Base-by-base conservation (phyloP, 2,797 vertebrate species). In the Thaleichthys pacificus region DNA sequence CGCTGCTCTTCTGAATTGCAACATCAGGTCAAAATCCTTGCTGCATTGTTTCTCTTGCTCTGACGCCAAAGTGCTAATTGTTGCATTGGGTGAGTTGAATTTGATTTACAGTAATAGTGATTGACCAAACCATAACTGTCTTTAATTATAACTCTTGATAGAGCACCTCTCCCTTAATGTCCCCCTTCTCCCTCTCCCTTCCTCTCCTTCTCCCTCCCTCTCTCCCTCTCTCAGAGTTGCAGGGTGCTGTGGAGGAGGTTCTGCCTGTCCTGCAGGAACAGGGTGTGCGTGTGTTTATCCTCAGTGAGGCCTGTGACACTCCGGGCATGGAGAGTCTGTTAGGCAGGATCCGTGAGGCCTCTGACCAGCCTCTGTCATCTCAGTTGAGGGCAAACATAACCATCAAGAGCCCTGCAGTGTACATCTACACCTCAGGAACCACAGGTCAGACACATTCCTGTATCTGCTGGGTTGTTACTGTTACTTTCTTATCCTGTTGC, bases 351-450 rank as follows among this genome's bases (percentile, higher is more conserved):
- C 90, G 90, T 4, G 84, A 88, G 68, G 90, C 90, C 5, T 95
- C 95, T 0, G 87, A 94, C 8, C 81, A 94, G 35, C 84, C 94
- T 15, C 71, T 90, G 65, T 92, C 94, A 0, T 85, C 82, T 22
- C 88, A 94, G 0, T 92, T 95, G 86, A 91, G 94, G 74, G 88
- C 92, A 51, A 88, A 91, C 67, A 21, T 93, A 56, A 88, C 74
- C 47, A 66, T 85, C 0, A 88, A 89, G 78, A 93, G 85, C 49
- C 90, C 94, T 12, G 95, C 93, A 0, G 5, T 95, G 32, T 97
- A 95, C 76, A 96, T 97, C 80, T 97, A 95, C 85, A 98, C 96
- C 24, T 98, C 96, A 51, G 96, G 96, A 75, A 98, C 96, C 73
- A 97, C 96, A 92, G 96, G 96, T 97, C 89, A 81, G 4, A 28